Base-by-base conservation (phyloP, 2,113 vertebrate species). In the Callipepla squamata region DNA sequence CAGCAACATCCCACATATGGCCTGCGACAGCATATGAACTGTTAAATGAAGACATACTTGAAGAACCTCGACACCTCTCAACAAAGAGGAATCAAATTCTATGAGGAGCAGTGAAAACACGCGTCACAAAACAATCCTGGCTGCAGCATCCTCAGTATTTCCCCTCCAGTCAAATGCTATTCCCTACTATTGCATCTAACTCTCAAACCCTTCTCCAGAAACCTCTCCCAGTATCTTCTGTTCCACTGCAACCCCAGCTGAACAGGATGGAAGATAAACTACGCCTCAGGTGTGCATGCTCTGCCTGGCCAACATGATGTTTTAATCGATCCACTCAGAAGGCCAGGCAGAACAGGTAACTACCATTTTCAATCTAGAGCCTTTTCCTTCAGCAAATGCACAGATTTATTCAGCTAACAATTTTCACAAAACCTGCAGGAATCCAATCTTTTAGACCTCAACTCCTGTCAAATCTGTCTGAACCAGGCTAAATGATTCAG, bases 381-480 rank as follows among this genome's bases (percentile, higher is more conserved):
- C 14, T 70, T 74, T 51, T 83, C 50, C 59, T 55, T 63, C 88
- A 83, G 47, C 1, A 90, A 63, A 45, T 12, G 53, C 0, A 0
- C 8, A 45, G n/a, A 83, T 74, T 83, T 87, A 44, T 59, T 51
- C 79, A 85, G 72, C 67, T 47, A 93, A 42, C 48, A 42, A 76
- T 80, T 90, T 85, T 93, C 68, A 91, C 76, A 83, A 85, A 92
- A 87, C 22, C 66, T 68, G 40, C 51, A 93, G 66, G 51, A 92
- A 94, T 68, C 75, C 83, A 61, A 68, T 82, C 74, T 76, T 95
- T 69, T 38, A 85, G 59, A 32, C 30, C 38, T 83, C 61, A 83
- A 32, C 38, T 77, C 38, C 51, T 74, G 65, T 63, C 80, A 88
- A 69, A 78, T 78, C 38, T 78, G 47, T 59, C 73, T 74, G 80